Percentiles rank a stretch among this genome's conserved stretches.
Evolutionary conservation across 2,888 invertebrate genomes (phyloP).

Genomic region (Phortica magna): DNA sequence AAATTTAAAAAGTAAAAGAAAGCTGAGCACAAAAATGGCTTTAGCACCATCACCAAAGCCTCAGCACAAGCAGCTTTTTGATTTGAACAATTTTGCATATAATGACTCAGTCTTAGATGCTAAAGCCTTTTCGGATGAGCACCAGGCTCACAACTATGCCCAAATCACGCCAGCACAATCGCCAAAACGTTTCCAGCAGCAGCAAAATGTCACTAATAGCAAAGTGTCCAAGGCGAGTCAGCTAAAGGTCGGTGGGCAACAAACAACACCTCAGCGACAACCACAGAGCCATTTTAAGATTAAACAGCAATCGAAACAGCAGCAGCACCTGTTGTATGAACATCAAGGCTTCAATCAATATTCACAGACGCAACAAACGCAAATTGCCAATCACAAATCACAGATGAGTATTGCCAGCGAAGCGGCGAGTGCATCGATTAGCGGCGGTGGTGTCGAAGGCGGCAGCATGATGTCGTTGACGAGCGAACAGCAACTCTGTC

Average conservation of each 20-base stretch:
- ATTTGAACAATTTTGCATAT: background rate
- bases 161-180: conserved; percentile 11
- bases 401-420: conserved; percentile 42
- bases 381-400: conserved; percentile 39
- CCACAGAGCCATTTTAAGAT: conserved; percentile 58
- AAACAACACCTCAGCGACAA: conserved; percentile 17
- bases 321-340: conserved; percentile 40
- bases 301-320: conserved; percentile 48
- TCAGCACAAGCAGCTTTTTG: conserved; percentile 11
- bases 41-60: conserved; percentile 28
- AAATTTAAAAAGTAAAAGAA: no score
- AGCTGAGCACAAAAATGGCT: background rate
- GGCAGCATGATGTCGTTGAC: conserved; percentile 65
- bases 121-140: conserved; percentile 18
- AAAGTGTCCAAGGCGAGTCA: conserved; percentile 34
- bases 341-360: conserved; percentile 25
- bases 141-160: conserved; percentile 15
- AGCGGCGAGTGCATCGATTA: conserved; percentile 3
- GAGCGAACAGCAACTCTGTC: conserved; percentile 74
- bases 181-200: conserved; percentile 29
- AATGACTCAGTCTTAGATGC: conserved; percentile 27
- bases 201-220: conserved; percentile 40
- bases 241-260: conserved; percentile 7
- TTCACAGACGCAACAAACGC: conserved; percentile 45
- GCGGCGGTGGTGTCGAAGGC: conserved; percentile 12